Base-by-base conservation (phyloP, 2,888 invertebrate species). In the Vanessa cardui region DNA sequence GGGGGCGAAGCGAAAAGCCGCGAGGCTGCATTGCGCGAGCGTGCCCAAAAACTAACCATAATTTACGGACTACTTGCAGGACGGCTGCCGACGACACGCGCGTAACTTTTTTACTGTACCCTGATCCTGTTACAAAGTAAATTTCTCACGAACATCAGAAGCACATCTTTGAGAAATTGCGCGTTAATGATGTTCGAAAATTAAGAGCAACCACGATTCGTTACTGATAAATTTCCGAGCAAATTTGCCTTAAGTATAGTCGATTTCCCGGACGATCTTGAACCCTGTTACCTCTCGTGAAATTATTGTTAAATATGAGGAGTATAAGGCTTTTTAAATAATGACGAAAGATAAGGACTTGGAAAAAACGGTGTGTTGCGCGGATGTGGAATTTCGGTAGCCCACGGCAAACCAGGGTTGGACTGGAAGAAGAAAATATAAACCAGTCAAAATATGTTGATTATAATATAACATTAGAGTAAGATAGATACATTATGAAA, bases 11-110 rank as follows among this genome's bases (percentile, higher is more conserved):
- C 85, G 87, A 84, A 88, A 89, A 90, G 91, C 90, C 86, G 89
- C 85, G 88, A 85, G 88, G 88, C 91, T 75, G 84, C 92, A 92
- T 90, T 91, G 90, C 92, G 86, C 86, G 76, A 84, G 80, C 85
- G 86, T 89, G 84, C 84, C 92, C 93, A 91, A 92, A 93, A 93
- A 92, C 92, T 93, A 93, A 93, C 92, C 93, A 93, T 93, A 92
- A 93, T 93, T 93, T 93, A 93, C 92, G 82, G 87, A 86, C 89
- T 86, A 89, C 92, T 92, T 88, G 92, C 86, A 80, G 83, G 85
- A 83, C 87, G 81, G 82, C 86, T 80, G 83, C 78, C 81, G 87
- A 84, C 85, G 89, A 90, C 90, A 91, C 90, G 89, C 89, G 91
- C 89, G 82, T 76, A 69, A 76, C 81, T 86, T 80, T 90, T 90